Conservation (phyloP, 1,140 invertebrate genomes). For the Thereuonema tuberculata region DNA sequence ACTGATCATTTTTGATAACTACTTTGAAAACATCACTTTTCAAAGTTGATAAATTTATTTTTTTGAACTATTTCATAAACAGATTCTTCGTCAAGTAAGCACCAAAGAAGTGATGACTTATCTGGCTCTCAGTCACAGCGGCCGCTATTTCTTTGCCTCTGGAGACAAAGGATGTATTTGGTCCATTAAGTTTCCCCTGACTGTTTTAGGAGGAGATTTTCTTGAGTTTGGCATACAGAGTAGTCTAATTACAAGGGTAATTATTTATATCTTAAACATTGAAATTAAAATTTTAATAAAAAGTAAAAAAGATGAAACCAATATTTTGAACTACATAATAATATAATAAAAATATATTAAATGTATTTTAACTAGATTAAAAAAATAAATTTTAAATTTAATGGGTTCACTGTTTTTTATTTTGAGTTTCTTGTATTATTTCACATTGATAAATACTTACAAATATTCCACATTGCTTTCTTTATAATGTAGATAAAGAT, state of each 20-base stretch:
- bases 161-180: conserved; percentile 55
- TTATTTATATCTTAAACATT: too few relatives aligned
- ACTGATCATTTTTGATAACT: too few relatives aligned
- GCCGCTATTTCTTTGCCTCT: conserved; percentile 57
- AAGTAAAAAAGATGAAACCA: too few relatives aligned
- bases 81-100: conserved; percentile 28
- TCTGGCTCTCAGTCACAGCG: conserved; percentile 52
- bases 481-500: conserved; percentile 32
- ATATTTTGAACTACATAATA: not conserved
- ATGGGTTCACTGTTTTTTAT: not conserved
- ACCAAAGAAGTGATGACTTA: conserved; percentile 36
- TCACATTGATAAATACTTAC: too few relatives aligned
- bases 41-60: too few relatives aligned
- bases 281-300: too few relatives aligned
- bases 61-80: too few relatives aligned
- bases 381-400: not conserved
- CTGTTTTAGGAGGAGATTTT: conserved; percentile 51
- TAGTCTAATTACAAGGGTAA: conserved; percentile 41
- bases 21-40: too few relatives aligned
- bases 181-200: conserved; percentile 59
- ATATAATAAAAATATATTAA: not conserved
- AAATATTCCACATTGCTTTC: not conserved
- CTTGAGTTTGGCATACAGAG: conserved; percentile 55
- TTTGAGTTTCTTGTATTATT: not conserved
- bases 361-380: not conserved